Evolutionary conservation across 2,113 vertebrate species (phyloP), one percentile per base, ranked within the genome.

Genomic region (Engystomops pustulosus): DNA sequence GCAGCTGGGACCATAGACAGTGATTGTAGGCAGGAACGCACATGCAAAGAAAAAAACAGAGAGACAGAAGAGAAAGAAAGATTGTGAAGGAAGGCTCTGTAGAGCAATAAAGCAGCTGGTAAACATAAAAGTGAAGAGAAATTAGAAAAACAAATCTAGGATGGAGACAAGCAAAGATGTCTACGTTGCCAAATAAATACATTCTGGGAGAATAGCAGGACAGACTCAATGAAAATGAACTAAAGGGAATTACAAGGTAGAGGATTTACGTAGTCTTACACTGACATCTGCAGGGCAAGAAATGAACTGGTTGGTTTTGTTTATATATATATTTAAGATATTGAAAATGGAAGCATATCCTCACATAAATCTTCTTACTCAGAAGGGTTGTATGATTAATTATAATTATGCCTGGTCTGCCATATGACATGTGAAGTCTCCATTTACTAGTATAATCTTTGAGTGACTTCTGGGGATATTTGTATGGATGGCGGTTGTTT

Each of bases 1-100:
- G 93, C 94, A 95, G 94, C 92, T 94, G 94, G 94, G 94, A 93
- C 94, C 93, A 89, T 90, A 93, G 92, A 92, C 92, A 91, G 91
- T 89, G 92, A 94, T 93, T 94, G 94, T 95, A 91, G 93, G 83
- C 86, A 90, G 88, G 87, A 95, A 92, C 90, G 93, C 90, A 93
- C 91, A 85, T 71, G 86, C 87, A 81, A 89, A 91, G 87, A 32
- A 87, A 77, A 93, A 91, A 85, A 79, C 85, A 85, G 81, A 85
- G 87, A 87, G 88, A 85, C 88, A 85, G 84, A 89, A 89, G 91
- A 88, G 88, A 86, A 89, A 91, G 88, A 85, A 85, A 92, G 89
- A 87, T 88, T 79, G 90, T 87, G 62, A 88, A 92, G 90, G 89
- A 91, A 92, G 89, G 90, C 90, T 91, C 90, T 81, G 91, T 85